These are phyloP conservation scores for Coenonympha arcania DNA, from an alignment of 2,888 invertebrate genomes.

Conservation along the genomic window DNA sequence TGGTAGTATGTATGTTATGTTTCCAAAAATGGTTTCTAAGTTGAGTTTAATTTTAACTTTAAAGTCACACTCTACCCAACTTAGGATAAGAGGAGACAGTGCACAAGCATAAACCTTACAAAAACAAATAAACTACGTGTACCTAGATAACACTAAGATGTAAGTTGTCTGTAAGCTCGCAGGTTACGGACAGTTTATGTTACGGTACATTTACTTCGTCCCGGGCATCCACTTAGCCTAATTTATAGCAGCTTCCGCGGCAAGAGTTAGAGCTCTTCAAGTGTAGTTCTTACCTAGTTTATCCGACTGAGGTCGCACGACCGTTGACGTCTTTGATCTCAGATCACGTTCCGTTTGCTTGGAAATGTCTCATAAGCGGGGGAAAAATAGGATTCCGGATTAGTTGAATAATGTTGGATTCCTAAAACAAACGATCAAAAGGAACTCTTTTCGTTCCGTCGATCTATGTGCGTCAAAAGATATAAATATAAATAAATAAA, in stretches of 20 bases:
- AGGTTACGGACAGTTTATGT: constrained; percentile 32
- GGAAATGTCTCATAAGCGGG: no score
- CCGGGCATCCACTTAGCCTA: constrained; percentile 32
- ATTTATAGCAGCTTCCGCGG: constrained; percentile 34
- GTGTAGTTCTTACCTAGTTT: constrained; percentile 16
- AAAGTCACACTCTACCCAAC: no score
- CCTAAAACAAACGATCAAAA: no score
- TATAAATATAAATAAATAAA: no score
- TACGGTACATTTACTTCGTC: constrained; percentile 38
- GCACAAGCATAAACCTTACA: not conserved
- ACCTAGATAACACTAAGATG: not conserved
- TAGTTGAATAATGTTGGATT: no score
- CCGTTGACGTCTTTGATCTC: not conserved
- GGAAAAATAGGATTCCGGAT: no score
- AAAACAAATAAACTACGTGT: not conserved
- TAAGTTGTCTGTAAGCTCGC: constrained; percentile 10
- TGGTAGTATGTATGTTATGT: no score
- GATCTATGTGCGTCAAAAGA: no score
- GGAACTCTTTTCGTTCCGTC: no score
- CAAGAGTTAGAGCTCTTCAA: constrained; percentile 17
- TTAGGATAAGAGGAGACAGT: no score
- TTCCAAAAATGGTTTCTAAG: no score
- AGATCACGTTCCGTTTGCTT: not conserved
- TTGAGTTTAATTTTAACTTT: no score
- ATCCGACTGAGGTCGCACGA: constrained; percentile 2